phyloP scores from a whole-genome alignment of 2,888 invertebrate genomes.

The Agrenia bidenticulata region DNA sequence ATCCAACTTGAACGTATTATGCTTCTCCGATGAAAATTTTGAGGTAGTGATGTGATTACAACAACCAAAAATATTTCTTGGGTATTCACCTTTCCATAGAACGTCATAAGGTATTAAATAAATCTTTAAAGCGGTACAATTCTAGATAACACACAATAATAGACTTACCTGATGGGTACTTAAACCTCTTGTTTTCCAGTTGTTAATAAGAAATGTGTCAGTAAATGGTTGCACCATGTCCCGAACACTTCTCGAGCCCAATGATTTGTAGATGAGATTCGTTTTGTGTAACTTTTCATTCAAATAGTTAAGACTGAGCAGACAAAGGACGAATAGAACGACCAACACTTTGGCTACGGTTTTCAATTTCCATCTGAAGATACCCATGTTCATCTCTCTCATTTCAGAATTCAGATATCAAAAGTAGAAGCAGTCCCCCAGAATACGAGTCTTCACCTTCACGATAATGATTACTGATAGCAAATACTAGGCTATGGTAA shows the following conservation, averaged over 20 bases:
- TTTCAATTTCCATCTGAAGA: background rate
- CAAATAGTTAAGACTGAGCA: slow-evolving; percentile 15
- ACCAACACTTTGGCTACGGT: background rate
- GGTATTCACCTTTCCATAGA: background rate
- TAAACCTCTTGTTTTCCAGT: background rate
- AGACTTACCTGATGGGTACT: too few species aligned
- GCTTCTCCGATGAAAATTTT: slow-evolving; percentile 23
- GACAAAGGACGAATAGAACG: background rate
- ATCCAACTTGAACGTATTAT: slow-evolving; percentile 36
- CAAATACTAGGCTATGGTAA: too few species aligned
- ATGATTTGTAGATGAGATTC: slow-evolving; percentile 20
- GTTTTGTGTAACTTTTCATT: slow-evolving; percentile 27
- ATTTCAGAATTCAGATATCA: too few species aligned
- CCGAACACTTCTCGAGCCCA: slow-evolving; percentile 26
- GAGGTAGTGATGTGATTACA: slow-evolving; percentile 29
- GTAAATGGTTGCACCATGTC: slow-evolving; percentile 30
- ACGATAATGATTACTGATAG: too few species aligned
- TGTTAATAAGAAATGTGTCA: slow-evolving; percentile 29
- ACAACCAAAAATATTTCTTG: slow-evolving; percentile 24
- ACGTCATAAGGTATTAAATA: too few species aligned
- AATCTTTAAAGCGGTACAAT: too few species aligned
- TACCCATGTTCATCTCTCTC: background rate
- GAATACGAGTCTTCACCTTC: too few species aligned
- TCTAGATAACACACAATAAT: too few species aligned
- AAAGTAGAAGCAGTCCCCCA: too few species aligned